Percentiles rank a stretch among this genome's conserved stretches.
Conservation (phyloP, 2,797 vertebrate genomes). For the Peromyscus aztecus region DNA sequence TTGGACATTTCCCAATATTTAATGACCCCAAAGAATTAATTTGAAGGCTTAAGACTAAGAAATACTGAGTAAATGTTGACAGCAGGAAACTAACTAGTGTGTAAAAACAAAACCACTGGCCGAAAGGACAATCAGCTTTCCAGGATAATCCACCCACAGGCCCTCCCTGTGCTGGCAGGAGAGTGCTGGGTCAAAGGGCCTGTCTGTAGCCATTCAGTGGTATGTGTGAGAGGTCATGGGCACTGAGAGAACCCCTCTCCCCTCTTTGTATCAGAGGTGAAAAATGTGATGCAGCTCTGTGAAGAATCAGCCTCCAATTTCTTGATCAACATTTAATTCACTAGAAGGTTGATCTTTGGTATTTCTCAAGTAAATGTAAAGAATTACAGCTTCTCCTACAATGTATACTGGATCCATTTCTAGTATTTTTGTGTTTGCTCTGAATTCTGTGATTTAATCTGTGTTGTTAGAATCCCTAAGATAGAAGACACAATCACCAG, state of each 20-base stretch:
- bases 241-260: not conserved
- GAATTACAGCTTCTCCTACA: slow-evolving; percentile 37
- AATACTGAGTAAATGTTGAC: not conserved
- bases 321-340: slow-evolving; percentile 38
- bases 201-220: not conserved
- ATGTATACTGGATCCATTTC: not conserved
- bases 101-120: slow-evolving; percentile 32
- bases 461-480: not conserved
- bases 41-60: slow-evolving; percentile 38
- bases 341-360: slow-evolving; percentile 45
- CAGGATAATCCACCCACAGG: not conserved
- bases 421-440: slow-evolving; percentile 64
- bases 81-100: slow-evolving; percentile 21
- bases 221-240: not conserved
- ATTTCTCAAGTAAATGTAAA: slow-evolving; percentile 26
- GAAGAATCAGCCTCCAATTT: slow-evolving; percentile 6
- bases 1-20: slow-evolving; percentile 30
- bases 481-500: slow-evolving; percentile 25
- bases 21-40: slow-evolving; percentile 35
- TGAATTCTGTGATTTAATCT: slow-evolving; percentile 54
- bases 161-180: not conserved
- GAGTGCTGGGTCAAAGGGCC: not conserved
- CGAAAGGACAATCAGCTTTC: slow-evolving; percentile 22
- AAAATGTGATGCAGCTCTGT: not conserved
- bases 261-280: not conserved